These are phyloP conservation scores for Zonotrichia leucophrys DNA, from an alignment of 2,113 vertebrate species.

Conservation along the genomic window DNA sequence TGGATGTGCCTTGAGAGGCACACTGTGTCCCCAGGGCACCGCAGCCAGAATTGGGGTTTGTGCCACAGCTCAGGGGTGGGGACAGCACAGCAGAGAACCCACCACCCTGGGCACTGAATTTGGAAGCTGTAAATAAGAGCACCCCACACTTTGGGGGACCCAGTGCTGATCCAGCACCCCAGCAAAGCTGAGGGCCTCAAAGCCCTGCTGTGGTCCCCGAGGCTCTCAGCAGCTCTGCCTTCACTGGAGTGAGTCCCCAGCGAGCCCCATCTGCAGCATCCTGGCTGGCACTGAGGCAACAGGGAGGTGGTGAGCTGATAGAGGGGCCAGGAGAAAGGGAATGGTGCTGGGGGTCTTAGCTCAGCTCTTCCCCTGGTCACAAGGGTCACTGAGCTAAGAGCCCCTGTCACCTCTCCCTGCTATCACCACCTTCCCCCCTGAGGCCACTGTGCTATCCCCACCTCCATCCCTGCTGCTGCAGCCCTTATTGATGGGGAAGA, in stretches of 20 bases:
- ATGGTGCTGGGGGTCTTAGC: not conserved
- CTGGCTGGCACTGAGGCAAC: not conserved
- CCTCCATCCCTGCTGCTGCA: not conserved
- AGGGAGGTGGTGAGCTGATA: not conserved
- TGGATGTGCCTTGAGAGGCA: not conserved
- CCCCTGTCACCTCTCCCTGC: not conserved
- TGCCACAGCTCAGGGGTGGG: not conserved
- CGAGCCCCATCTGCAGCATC: not conserved
- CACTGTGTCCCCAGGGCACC: not conserved
- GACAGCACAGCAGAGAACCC: not conserved
- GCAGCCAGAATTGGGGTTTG: not conserved
- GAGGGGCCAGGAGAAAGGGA: not conserved
- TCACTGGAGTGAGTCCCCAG: not conserved
- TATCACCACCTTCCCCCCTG: not conserved
- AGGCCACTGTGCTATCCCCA: not conserved
- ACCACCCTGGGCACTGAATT: not conserved
- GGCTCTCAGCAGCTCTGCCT: not conserved
- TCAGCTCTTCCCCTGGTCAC: not conserved
- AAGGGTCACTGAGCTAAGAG: not conserved
- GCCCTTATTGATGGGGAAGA: slow-evolving; percentile 17
- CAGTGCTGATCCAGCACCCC: not conserved
- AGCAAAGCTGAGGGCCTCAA: not conserved
- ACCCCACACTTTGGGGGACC: not conserved
- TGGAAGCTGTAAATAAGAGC: slow-evolving; percentile 11
- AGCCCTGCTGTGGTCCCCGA: accelerated